Conservation (phyloP, 2,888 invertebrate species). For the Torymus aiolomorphi region DNA sequence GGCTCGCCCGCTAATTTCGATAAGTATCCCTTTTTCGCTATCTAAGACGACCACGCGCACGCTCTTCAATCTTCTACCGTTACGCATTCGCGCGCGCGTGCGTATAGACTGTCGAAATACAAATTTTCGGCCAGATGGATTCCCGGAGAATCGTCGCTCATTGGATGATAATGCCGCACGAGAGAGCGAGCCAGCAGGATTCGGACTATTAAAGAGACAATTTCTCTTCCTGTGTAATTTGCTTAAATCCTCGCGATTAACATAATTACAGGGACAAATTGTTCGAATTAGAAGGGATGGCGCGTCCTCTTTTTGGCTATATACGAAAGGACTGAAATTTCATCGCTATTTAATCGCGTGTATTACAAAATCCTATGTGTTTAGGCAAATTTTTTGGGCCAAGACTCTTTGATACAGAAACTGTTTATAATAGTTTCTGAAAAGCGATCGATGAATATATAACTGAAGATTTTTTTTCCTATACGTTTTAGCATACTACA, state of each 20-base stretch:
- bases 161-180: conserved; percentile 31
- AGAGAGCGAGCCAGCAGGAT: not conserved
- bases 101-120: not conserved
- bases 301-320: not conserved
- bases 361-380: conserved; percentile 19
- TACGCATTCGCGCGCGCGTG: not conserved
- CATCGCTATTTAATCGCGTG: conserved; percentile 8
- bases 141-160: conserved; percentile 14
- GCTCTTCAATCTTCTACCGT: conserved; percentile 47
- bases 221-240: conserved; percentile 51
- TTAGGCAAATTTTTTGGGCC: not conserved
- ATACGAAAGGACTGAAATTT: conserved; percentile 18
- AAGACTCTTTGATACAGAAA: not conserved
- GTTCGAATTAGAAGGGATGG: conserved; percentile 43
- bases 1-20: conserved; percentile 45
- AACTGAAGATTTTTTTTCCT: no score
- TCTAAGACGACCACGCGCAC: conserved; percentile 16
- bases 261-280: conserved; percentile 43
- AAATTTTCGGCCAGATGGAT: conserved; percentile 32
- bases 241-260: conserved; percentile 45
- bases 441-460: no score
- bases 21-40: conserved; percentile 53
- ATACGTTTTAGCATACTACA: no score
- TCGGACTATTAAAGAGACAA: conserved; percentile 50
- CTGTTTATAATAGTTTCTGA: no score